phyloP scores from a whole-genome alignment of 2,888 invertebrate genomes.

The Cerceris ruficornis region DNA sequence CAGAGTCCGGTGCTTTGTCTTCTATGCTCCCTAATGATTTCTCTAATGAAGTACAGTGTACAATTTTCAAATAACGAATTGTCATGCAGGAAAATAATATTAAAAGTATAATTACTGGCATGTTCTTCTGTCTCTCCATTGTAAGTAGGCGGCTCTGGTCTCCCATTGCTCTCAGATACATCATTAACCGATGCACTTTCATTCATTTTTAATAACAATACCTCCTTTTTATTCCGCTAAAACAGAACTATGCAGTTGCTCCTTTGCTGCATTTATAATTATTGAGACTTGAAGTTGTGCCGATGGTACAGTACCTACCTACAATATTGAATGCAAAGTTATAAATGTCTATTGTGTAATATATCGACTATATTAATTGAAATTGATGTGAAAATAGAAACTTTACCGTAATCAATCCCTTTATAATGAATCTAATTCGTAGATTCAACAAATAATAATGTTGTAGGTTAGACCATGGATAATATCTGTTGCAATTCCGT shows the following conservation, averaged over 20 bases:
- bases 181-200: constrained; percentile 66
- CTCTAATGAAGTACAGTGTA: constrained; percentile 41
- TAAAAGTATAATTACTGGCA: constrained; percentile 61
- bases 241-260: background rate
- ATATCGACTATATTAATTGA: background rate
- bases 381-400: background rate
- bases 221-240: background rate
- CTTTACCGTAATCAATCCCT: constrained; percentile 21
- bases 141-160: constrained; percentile 67
- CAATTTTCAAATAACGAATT: background rate
- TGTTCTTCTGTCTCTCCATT: constrained; percentile 75
- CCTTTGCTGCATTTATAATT: too few species aligned
- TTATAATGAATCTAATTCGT: background rate
- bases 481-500: constrained; percentile 1
- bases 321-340: too few species aligned
- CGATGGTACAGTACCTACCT: too few species aligned
- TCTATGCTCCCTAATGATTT: constrained; percentile 71
- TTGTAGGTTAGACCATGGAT: constrained; percentile 38
- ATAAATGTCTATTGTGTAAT: background rate
- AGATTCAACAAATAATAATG: constrained; percentile 2
- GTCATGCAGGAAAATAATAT: background rate
- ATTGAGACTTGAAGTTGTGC: too few species aligned
- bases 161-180: constrained; percentile 70
- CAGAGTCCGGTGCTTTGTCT: constrained; percentile 73
- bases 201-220: constrained; percentile 58